These are phyloP conservation scores for Troides aeacus DNA, from an alignment of 2,888 invertebrate genomes.

Conservation along the genomic window DNA sequence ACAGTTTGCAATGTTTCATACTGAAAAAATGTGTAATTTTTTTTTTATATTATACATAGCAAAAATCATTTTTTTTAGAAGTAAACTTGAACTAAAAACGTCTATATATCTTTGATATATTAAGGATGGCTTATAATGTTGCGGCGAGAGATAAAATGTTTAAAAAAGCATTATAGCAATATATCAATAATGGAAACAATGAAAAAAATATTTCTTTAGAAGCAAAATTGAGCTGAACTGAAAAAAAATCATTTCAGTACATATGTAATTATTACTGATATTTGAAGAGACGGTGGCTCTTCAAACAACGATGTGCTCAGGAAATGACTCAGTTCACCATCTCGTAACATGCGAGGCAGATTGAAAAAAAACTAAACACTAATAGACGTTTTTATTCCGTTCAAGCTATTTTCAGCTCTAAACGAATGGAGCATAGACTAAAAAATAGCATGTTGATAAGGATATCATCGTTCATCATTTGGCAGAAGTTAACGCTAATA, in stretches of 20 bases:
- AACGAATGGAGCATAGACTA: not conserved
- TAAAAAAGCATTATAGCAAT: no score
- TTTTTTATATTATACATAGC: no score
- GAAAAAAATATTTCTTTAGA: no score
- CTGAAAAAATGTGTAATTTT: no score
- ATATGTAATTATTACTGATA: conserved; percentile 45
- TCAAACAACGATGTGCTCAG: conserved; percentile 42
- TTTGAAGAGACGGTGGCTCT: conserved; percentile 49
- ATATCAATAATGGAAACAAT: no score
- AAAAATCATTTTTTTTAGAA: no score
- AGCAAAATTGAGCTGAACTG: not conserved
- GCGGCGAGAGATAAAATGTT: no score
- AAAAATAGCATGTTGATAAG: not conserved
- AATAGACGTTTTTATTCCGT: conserved; percentile 4
- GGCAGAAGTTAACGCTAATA: conserved; percentile 6
- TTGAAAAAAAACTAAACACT: conserved; percentile 30
- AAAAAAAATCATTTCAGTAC: conserved; percentile 16
- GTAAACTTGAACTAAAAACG: no score
- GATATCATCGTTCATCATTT: not conserved
- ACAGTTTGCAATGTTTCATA: no score
- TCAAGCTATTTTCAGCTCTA: conserved; percentile 24
- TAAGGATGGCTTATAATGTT: no score
- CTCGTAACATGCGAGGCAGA: conserved; percentile 33
- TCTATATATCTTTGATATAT: no score
- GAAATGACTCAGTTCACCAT: conserved; percentile 55